Evolutionary conservation across 2,113 vertebrate genomes (phyloP).

Genomic region (Ailuropoda melanoleuca): DNA sequence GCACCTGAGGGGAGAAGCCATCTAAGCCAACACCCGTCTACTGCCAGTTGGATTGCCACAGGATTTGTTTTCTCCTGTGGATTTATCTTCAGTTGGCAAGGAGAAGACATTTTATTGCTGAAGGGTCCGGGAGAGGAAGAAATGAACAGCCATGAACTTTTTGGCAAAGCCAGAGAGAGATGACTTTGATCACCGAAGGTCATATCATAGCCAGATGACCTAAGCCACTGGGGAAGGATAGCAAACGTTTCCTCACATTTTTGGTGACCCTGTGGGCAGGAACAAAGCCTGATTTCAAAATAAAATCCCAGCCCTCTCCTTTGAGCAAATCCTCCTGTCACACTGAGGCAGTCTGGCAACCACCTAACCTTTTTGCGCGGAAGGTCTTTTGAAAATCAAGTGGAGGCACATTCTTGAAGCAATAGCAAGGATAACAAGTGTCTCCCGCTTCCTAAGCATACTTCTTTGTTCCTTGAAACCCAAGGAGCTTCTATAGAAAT

Average conservation of each 20-base stretch:
- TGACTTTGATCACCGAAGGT: neutral
- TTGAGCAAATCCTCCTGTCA: constrained; percentile 65
- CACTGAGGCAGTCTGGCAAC: constrained; percentile 72
- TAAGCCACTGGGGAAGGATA: neutral
- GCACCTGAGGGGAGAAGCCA: neutral
- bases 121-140: neutral
- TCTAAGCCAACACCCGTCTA: rapidly evolving
- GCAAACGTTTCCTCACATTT: neutral
- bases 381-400: constrained; percentile 79
- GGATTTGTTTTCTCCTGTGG: neutral
- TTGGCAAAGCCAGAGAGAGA: neutral
- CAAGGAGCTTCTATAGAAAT: constrained; percentile 36
- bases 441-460: constrained; percentile 41
- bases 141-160: neutral
- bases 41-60: no score
- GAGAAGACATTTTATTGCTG: neutral
- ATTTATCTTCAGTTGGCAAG: neutral
- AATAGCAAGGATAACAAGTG: constrained; percentile 51
- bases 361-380: constrained; percentile 62
- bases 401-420: constrained; percentile 68
- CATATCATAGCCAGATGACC: neutral
- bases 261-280: neutral
- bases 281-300: constrained; percentile 63
- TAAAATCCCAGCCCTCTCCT: constrained; percentile 64
- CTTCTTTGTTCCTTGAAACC: constrained; percentile 39